Evolutionary conservation across 2,888 invertebrate genomes (phyloP).

Genomic region (Pheosia gnoma): DNA sequence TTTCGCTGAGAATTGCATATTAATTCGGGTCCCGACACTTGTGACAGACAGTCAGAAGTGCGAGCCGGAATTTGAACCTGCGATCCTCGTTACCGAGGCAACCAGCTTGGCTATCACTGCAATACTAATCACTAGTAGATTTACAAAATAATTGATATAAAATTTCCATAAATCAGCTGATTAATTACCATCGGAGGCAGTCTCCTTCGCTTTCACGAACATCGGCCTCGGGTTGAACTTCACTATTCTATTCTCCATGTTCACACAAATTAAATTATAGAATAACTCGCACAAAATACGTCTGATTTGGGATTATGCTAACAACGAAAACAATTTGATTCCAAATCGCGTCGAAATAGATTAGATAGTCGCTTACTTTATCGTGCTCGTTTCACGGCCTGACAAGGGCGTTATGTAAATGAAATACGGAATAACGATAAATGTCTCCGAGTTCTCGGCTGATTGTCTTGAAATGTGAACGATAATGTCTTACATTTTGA

Average conservation of each 20-base stretch:
- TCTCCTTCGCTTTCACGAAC: constrained; percentile 51
- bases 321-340: constrained; percentile 55
- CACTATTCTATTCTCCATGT: constrained; percentile 62
- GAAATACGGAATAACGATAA: constrained; percentile 28
- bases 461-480: constrained; percentile 4
- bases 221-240: constrained; percentile 46
- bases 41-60: too few species aligned
- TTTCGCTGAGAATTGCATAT: too few species aligned
- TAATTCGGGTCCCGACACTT: too few species aligned
- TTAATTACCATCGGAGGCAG: constrained; percentile 64
- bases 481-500: too few species aligned
- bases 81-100: too few species aligned
- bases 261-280: constrained; percentile 24
- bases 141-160: not conserved
- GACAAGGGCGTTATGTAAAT: constrained; percentile 39
- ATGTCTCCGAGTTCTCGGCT: constrained; percentile 10
- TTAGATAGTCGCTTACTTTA: constrained; percentile 65
- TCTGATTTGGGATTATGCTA: constrained; percentile 43
- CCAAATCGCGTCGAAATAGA: constrained; percentile 52
- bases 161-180: not conserved
- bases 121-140: too few species aligned
- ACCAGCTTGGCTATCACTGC: too few species aligned
- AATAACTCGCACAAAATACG: constrained; percentile 42
- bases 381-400: constrained; percentile 48
- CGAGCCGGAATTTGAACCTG: too few species aligned